phyloP scores from a whole-genome alignment of 2,797 vertebrate genomes.

The Muraenolepis orangiensis region DNA sequence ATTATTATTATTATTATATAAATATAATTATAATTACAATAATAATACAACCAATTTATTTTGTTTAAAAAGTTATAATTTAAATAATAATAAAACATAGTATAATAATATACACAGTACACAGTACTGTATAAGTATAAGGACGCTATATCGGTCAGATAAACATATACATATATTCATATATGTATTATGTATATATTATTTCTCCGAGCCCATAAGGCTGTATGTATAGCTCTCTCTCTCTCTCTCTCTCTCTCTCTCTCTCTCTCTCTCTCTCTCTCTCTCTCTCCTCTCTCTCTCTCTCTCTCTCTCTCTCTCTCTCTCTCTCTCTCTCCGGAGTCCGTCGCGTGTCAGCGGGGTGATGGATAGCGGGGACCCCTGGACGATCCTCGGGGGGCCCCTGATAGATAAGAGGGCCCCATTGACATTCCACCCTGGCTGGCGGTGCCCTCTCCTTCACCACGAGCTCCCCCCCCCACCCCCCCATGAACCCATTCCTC shows the following conservation, averaged over 20 bases:
- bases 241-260: too few species aligned
- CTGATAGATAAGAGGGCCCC: slow-evolving; percentile 68
- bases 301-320: too few species aligned
- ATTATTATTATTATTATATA: background rate
- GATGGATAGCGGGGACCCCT: slow-evolving; percentile 70
- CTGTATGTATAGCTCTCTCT: too few species aligned
- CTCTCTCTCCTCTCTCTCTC: too few species aligned
- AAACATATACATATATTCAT: background rate
- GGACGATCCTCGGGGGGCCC: slow-evolving; percentile 64
- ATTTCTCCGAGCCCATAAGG: background rate
- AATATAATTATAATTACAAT: background rate
- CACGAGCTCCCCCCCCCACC: slow-evolving; percentile 7
- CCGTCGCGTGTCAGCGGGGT: slow-evolving; percentile 74
- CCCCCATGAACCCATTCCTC: too few species aligned
- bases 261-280: too few species aligned
- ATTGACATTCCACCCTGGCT: slow-evolving; percentile 61
- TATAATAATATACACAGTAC: too few species aligned
- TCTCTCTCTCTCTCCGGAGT: too few species aligned
- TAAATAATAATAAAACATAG: background rate
- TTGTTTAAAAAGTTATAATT: too few species aligned
- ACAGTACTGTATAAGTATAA: too few species aligned
- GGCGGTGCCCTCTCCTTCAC: slow-evolving; percentile 28
- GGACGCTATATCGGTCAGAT: background rate
- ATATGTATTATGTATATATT: background rate
- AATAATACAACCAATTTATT: too few species aligned